Conservation (phyloP, 2,113 vertebrate species). For the Callithrix jacchus region DNA sequence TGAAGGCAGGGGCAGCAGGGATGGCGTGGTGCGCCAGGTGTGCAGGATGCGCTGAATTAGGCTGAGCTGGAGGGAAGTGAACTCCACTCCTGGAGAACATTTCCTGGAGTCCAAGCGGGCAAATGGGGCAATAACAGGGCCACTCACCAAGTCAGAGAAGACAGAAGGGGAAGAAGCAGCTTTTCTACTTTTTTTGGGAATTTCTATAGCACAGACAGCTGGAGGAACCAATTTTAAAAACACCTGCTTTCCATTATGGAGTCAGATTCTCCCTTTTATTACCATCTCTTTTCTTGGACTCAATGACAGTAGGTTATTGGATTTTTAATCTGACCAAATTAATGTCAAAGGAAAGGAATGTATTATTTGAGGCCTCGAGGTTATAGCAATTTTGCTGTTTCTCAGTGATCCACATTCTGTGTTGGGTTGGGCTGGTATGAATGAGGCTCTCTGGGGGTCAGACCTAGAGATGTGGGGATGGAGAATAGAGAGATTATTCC, state of each 20-base stretch:
- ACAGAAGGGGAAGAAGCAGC: background rate
- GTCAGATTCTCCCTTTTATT: background rate
- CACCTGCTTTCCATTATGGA: background rate
- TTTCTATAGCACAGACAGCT: background rate
- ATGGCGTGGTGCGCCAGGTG: rapidly evolving
- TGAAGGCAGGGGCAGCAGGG: background rate
- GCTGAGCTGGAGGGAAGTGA: background rate
- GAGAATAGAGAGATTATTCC: rapidly evolving
- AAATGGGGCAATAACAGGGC: background rate
- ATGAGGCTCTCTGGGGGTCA: background rate
- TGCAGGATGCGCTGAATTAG: background rate
- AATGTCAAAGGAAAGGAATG: conserved; percentile 6
- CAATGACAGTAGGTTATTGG: background rate
- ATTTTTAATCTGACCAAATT: conserved; percentile 33
- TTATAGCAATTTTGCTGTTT: background rate
- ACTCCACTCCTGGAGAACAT: too few relatives aligned
- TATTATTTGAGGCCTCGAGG: background rate
- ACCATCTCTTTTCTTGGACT: background rate
- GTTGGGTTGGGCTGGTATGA: background rate
- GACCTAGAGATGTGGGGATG: background rate
- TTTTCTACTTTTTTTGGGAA: background rate
- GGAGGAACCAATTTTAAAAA: background rate
- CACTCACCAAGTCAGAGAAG: background rate
- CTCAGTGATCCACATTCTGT: background rate
- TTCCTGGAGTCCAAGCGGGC: background rate